Percentiles rank a stretch among this genome's conserved stretches.
Conservation (phyloP, 2,888 invertebrate genomes). For the Cyrtodaria siliqua region DNA sequence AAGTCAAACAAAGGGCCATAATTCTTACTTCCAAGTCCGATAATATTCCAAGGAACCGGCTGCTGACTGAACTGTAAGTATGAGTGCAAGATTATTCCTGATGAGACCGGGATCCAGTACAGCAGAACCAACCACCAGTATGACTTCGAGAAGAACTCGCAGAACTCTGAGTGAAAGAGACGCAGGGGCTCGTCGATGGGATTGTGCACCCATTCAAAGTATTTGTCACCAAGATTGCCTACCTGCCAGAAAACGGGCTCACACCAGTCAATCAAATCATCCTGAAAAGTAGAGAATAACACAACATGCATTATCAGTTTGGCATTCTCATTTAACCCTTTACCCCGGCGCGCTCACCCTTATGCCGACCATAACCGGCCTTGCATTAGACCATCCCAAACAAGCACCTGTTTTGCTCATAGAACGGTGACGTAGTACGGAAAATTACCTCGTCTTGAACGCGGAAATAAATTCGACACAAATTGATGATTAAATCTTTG, state of each 20-base stretch:
- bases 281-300: constrained; percentile 71
- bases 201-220: constrained; percentile 86
- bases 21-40: constrained; percentile 56
- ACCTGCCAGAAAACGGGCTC: constrained; percentile 85
- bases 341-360: no score
- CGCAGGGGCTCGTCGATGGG: constrained; percentile 86
- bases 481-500: no score
- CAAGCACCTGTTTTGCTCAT: no score
- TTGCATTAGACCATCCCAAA: no score
- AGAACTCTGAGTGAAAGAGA: constrained; percentile 82
- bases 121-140: constrained; percentile 82
- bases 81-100: constrained; percentile 61
- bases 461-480: no score
- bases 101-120: constrained; percentile 79
- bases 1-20: background rate
- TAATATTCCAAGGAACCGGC: constrained; percentile 55
- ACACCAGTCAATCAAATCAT: constrained; percentile 84
- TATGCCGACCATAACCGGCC: no score
- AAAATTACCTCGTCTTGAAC: no score
- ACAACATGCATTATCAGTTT: background rate
- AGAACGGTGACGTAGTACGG: no score
- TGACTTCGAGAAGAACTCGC: constrained; percentile 78
- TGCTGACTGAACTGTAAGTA: constrained; percentile 57
- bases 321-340: no score
- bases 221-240: constrained; percentile 84